phyloP scores from a whole-genome alignment of 2,113 vertebrate species.

The Thymallus thymallus region DNA sequence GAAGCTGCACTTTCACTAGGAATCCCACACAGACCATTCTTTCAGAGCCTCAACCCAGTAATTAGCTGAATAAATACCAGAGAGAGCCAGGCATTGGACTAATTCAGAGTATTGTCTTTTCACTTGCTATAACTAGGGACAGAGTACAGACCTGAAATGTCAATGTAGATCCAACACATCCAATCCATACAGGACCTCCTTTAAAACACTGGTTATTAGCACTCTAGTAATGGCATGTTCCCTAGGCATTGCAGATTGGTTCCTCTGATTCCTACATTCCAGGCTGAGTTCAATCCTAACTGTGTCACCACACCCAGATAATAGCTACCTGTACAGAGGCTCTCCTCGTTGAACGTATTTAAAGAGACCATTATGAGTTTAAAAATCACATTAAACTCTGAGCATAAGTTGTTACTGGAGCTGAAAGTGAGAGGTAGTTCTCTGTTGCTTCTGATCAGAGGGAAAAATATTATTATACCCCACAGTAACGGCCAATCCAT shows the following conservation, averaged over 20 bases:
- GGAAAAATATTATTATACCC: not conserved
- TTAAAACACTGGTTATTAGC: not conserved
- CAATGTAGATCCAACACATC: not conserved
- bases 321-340: conserved; percentile 16
- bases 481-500: not conserved
- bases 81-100: conserved; percentile 15
- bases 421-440: not conserved
- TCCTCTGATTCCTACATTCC: not conserved
- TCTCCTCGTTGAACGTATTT: not conserved
- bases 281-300: not conserved
- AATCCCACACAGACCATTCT: conserved; percentile 4
- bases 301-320: not conserved
- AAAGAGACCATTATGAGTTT: conserved; percentile 4
- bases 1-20: conserved; percentile 3
- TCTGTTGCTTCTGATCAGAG: conserved; percentile 11
- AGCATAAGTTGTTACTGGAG: not conserved
- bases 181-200: not conserved
- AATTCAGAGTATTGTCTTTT: not conserved
- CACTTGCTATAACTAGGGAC: not conserved
- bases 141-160: not conserved
- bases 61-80: conserved; percentile 17
- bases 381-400: not conserved
- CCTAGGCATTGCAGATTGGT: not conserved
- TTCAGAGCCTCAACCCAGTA: not conserved
- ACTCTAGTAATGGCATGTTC: not conserved